phyloP scores from a whole-genome alignment of 2,797 vertebrate genomes.

The Macroramphosus scolopax region DNA sequence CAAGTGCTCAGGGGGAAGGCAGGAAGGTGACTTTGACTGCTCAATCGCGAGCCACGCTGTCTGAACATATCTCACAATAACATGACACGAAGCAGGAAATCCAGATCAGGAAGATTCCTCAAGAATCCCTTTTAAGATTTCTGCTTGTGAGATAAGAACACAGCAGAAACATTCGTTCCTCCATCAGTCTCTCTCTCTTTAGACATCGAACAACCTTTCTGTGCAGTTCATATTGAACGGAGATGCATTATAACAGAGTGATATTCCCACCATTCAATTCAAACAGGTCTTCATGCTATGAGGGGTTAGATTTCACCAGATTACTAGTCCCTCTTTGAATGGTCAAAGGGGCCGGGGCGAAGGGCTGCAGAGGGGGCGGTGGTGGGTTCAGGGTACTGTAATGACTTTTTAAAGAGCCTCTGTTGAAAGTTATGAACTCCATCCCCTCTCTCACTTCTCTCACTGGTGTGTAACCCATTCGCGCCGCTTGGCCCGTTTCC shows the following conservation, averaged over 20 bases:
- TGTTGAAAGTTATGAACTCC: constrained; percentile 52
- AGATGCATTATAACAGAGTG: too few species aligned
- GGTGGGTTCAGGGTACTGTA: constrained; percentile 13
- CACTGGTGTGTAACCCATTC: constrained; percentile 45
- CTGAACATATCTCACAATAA: constrained; percentile 23
- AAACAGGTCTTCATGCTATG: constrained; percentile 46
- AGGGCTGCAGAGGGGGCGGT: background rate
- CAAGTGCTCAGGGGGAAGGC: too few species aligned
- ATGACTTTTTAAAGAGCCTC: constrained; percentile 69
- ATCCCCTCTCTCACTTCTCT: constrained; percentile 35
- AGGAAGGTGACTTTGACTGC: constrained; percentile 7
- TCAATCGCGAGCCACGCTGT: constrained; percentile 28
- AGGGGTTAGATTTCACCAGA: constrained; percentile 46
- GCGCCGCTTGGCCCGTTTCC: constrained; percentile 43
- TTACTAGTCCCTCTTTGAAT: constrained; percentile 20
- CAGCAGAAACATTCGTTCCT: constrained; percentile 33
- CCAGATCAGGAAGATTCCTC: background rate
- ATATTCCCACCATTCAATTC: too few species aligned
- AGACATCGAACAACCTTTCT: constrained; percentile 1
- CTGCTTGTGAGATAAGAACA: constrained; percentile 30
- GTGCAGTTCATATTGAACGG: too few species aligned
- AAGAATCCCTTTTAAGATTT: constrained; percentile 20
- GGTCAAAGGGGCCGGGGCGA: constrained; percentile 8
- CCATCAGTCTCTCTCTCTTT: constrained; percentile 14
- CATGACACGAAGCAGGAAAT: constrained; percentile 11